Conservation (phyloP, 2,113 vertebrate species). For the Calidris pugnax region DNA sequence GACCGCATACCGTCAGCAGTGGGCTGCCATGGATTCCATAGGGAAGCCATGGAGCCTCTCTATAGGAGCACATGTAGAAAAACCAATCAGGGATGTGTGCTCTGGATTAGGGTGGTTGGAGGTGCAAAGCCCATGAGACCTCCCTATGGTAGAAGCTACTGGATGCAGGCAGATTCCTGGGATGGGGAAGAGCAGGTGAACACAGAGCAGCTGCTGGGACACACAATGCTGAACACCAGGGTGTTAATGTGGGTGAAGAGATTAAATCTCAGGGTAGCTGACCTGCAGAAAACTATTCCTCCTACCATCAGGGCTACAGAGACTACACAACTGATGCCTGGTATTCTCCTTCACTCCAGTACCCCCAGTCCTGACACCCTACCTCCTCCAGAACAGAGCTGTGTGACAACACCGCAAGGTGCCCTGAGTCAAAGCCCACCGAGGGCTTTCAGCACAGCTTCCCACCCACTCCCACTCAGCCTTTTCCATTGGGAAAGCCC, state of each 20-base stretch:
- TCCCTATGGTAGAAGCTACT: background rate
- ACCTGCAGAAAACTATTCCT: background rate
- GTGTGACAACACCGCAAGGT: background rate
- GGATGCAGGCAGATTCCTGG: background rate
- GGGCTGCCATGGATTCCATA: background rate
- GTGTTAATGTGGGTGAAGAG: background rate
- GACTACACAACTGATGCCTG: background rate
- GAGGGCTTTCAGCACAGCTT: background rate
- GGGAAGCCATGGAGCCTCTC: background rate
- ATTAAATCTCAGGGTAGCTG: background rate
- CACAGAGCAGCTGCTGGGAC: background rate
- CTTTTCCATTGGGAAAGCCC: background rate
- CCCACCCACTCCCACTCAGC: background rate
- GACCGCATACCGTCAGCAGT: background rate
- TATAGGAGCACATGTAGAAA: background rate
- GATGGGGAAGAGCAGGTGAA: background rate
- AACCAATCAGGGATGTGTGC: background rate
- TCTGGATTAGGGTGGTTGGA: background rate
- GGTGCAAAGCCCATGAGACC: background rate
- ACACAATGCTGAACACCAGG: no score
- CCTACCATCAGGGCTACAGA: background rate
- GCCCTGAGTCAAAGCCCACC: accelerated
- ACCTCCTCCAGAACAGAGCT: background rate
- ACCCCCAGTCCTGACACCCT: background rate
- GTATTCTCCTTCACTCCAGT: background rate